Base-by-base conservation (phyloP, 2,797 vertebrate species). In the Sebastes itinus region DNA sequence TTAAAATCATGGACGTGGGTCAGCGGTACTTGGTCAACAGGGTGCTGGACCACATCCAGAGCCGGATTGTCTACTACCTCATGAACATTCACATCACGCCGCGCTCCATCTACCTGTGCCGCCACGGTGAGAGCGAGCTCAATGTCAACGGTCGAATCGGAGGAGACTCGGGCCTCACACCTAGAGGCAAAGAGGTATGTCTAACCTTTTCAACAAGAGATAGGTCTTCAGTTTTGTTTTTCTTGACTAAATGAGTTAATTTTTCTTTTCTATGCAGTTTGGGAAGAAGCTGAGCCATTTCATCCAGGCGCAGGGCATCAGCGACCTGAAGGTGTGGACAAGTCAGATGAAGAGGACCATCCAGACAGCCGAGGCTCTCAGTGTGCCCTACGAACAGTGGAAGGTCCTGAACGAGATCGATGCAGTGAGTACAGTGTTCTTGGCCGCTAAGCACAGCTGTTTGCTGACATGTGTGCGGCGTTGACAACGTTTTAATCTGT, bases 291-390 rank as follows among this genome's bases (percentile, higher is more conserved):
- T 99, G 92, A 95, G 95, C 27, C 93, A 96, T 58, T 99, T 98
- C 90, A 98, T 99, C 90, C 92, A 96, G 79, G 92, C 95, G 0
- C 98, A 99, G 80, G 96, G 95, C 78, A 99, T 99, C 89, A 96
- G 95, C 10, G 97, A 99, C 80, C 95, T 99, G 89, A 99, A 99
- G 91, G 98, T 99, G 68, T 99, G 98, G 98, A 99, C 98, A 5
- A 99, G 99, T 91, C 99, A 99, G 93, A 99, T 99, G 99, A 99
- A 98, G 94, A 97, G 99, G 82, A 99, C 98, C 7, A 99, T 99
- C 92, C 99, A 99, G 95, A 99, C 99, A 0, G 99, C 98, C 0
- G 99, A 99, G 89, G 97, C 96, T 0, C 92, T 99, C 82, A 93
- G 83, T 1, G 97, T 97, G 61, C 98, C 98, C 33, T 99, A 99